These are phyloP conservation scores for Metopolophium dirhodum DNA, from an alignment of 1,140 invertebrate species.

Conservation along the genomic window DNA sequence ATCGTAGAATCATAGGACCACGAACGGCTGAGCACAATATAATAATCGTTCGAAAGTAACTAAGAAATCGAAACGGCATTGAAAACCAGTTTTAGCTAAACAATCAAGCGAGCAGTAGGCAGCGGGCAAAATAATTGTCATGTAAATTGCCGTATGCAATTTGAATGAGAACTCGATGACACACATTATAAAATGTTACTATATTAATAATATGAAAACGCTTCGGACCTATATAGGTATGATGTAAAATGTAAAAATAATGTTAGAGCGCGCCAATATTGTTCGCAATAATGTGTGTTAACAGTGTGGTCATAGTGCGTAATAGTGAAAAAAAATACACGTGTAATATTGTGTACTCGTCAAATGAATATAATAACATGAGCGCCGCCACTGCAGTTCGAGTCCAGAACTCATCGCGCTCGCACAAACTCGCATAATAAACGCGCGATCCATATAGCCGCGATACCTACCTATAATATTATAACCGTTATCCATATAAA, in stretches of 20 bases:
- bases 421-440: not conserved
- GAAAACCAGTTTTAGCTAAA: not conserved
- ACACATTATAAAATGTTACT: no score
- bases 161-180: not conserved
- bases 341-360: not conserved
- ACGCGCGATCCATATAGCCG: not conserved
- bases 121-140: rapidly evolving
- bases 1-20: no score
- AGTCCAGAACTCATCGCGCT: not conserved
- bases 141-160: not conserved
- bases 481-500: not conserved
- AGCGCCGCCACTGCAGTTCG: not conserved
- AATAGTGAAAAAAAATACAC: no score
- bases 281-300: no score
- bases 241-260: no score
- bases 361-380: not conserved
- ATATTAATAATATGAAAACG: not conserved
- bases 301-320: no score
- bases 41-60: no score
- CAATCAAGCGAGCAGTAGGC: not conserved
- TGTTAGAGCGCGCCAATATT: no score
- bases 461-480: not conserved
- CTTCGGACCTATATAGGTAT: no score
- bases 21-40: no score
- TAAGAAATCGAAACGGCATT: no score